Percentiles rank a stretch among this genome's conserved stretches.
These are phyloP conservation scores for Galaxea fascicularis DNA, from an alignment of 92 coral and sea anemone genomes.

Conservation along the genomic window DNA sequence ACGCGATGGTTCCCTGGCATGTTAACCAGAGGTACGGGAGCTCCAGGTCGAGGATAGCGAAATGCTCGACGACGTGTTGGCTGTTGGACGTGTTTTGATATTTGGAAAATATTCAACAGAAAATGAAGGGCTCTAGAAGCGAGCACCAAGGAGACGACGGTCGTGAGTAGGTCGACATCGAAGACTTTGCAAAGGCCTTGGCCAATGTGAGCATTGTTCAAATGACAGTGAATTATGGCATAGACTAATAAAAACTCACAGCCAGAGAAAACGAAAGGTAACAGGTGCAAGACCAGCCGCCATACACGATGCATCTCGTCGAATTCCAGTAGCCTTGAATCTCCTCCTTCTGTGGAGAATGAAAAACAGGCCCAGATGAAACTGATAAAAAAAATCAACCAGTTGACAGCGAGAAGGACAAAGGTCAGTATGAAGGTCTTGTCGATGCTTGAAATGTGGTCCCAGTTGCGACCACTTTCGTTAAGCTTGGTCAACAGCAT, in stretches of 20 bases:
- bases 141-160: background rate
- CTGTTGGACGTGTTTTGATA: conserved; percentile 4
- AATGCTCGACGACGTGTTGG: background rate
- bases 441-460: conserved; percentile 10
- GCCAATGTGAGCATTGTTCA: conserved; percentile 7
- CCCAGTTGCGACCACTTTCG: conserved; percentile 7
- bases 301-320: conserved; percentile 1
- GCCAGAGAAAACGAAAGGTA: background rate
- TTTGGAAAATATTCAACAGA: background rate
- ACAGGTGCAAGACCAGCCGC: background rate
- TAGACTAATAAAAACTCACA: background rate
- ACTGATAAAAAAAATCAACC: background rate
- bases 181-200: background rate
- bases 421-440: background rate
- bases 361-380: background rate
- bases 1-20: background rate
- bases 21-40: background rate
- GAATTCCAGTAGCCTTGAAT: background rate
- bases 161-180: background rate
- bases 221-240: conserved; percentile 6
- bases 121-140: background rate
- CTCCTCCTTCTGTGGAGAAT: background rate
- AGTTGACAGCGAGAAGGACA: background rate
- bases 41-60: background rate
- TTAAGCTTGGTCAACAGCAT: background rate